Evolutionary conservation across 2,113 vertebrate species (phyloP).

Genomic region (Lathamus discolor): DNA sequence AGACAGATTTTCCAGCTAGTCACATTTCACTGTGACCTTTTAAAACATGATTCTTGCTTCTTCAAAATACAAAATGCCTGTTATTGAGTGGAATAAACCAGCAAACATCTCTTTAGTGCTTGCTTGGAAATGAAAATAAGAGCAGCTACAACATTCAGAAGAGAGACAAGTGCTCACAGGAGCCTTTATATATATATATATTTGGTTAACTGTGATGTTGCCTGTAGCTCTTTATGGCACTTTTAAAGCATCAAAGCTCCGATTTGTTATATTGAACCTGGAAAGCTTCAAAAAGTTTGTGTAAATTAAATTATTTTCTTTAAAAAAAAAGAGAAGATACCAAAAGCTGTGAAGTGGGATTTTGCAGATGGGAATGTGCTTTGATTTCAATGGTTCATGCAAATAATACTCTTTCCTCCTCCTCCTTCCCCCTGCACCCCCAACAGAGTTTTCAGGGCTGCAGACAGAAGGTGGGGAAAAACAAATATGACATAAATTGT

Average conservation of each 20-base stretch:
- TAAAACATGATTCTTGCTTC: background rate
- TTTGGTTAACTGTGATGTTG: slow-evolving; percentile 1
- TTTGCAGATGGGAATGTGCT: slow-evolving; percentile 9
- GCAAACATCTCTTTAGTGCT: background rate
- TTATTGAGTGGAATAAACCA: background rate
- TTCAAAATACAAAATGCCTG: background rate
- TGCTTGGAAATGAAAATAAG: background rate
- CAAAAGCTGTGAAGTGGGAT: background rate
- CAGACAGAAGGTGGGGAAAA: background rate
- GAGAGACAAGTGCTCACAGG: background rate
- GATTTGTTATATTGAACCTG: slow-evolving; percentile 9
- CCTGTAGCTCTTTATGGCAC: slow-evolving; percentile 11
- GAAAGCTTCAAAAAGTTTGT: slow-evolving; percentile 35
- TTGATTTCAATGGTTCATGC: slow-evolving; percentile 13
- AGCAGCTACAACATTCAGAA: background rate
- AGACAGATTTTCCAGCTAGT: background rate
- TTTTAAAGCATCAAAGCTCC: slow-evolving; percentile 46
- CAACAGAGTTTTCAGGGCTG: background rate
- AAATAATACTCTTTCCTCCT: background rate
- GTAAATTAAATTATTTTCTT: background rate
- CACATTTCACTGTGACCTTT: background rate
- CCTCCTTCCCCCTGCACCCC: background rate
- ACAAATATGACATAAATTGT: slow-evolving; percentile 30
- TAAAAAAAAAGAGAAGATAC: background rate
- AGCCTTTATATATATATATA: background rate